Conservation (phyloP, 1,140 invertebrate species). For the Paraescarpia echinospica region DNA sequence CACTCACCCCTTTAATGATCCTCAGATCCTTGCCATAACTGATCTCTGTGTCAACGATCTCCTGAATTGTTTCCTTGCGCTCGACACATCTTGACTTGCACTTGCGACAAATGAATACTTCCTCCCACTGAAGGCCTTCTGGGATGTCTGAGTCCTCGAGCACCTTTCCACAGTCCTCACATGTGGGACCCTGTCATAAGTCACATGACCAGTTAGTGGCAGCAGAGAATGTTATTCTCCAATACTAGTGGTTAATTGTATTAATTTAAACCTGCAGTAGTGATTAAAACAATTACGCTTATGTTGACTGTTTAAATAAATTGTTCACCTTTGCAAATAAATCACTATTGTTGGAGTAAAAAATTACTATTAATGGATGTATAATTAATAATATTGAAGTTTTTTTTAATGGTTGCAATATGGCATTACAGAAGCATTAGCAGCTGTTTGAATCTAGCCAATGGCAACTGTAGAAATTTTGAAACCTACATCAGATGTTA, state of each 20-base stretch:
- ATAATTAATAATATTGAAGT: not conserved
- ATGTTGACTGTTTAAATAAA: not conserved
- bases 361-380: not conserved
- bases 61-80: slow-evolving; percentile 89
- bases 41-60: slow-evolving; percentile 94
- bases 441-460: not conserved
- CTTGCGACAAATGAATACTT: slow-evolving; percentile 72
- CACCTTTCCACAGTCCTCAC: slow-evolving; percentile 64
- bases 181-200: slow-evolving; percentile 45
- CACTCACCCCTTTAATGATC: slow-evolving; percentile 68
- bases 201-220: slow-evolving; percentile 14
- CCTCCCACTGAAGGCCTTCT: slow-evolving; percentile 12
- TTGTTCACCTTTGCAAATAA: slow-evolving; percentile 1
- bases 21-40: slow-evolving; percentile 90
- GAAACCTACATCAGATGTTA: not conserved
- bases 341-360: not conserved
- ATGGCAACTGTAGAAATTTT: not conserved
- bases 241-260: not conserved
- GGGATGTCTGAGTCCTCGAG: not conserved
- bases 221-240: slow-evolving; percentile 20
- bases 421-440: not conserved
- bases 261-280: not conserved
- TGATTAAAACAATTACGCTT: not conserved
- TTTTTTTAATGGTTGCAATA: not conserved
- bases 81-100: slow-evolving; percentile 85